phyloP scores from a whole-genome alignment of 2,797 vertebrate genomes.

The Halcyon chelicuti region DNA sequence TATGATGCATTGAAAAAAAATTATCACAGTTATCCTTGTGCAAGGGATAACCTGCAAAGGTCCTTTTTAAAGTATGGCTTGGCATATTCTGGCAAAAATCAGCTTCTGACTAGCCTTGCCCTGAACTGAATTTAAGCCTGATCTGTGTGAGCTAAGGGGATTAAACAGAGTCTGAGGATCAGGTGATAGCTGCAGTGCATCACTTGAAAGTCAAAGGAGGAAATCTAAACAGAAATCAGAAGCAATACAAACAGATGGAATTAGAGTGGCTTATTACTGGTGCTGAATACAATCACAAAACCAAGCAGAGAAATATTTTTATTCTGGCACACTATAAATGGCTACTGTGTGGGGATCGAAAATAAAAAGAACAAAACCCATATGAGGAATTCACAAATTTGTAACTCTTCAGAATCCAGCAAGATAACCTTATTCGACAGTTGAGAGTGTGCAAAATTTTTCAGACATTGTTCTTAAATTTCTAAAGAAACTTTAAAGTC shows the following conservation, averaged over 20 bases:
- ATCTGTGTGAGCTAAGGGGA: accelerated
- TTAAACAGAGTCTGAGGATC: not conserved
- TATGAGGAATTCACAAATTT: not conserved
- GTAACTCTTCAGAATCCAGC: not conserved
- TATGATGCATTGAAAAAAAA: not conserved
- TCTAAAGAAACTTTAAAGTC: not conserved
- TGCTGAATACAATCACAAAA: not conserved
- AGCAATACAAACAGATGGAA: not conserved
- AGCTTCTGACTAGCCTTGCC: not conserved
- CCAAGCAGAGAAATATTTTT: not conserved
- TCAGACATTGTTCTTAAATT: not conserved
- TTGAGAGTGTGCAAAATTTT: not conserved
- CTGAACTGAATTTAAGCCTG: not conserved
- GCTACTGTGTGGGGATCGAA: not conserved
- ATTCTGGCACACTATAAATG: not conserved
- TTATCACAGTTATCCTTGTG: accelerated
- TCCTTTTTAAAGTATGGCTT: not conserved
- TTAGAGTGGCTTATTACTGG: not conserved
- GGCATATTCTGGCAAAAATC: not conserved
- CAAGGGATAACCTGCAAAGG: not conserved
- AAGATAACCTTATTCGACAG: not conserved
- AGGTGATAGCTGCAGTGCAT: not conserved
- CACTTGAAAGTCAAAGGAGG: not conserved
- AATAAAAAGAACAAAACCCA: not conserved
- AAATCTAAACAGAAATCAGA: not conserved